Percentiles rank a stretch among this genome's conserved stretches.
These are phyloP conservation scores for Tuberolachnus salignus DNA, from an alignment of 2,888 invertebrate species.

Conservation along the genomic window DNA sequence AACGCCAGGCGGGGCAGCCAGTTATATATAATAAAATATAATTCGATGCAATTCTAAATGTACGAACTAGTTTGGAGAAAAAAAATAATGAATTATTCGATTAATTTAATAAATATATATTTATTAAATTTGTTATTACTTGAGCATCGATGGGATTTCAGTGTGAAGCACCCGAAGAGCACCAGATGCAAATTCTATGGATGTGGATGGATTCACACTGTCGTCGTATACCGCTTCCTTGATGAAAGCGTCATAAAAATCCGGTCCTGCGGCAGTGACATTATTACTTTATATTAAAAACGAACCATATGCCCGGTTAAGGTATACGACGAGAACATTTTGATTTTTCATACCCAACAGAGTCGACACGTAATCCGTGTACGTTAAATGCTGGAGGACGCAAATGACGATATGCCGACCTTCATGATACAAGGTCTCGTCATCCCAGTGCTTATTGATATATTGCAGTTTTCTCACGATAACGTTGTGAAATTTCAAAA, in stretches of 20 bases:
- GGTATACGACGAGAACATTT: no score
- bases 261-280: conserved; percentile 62
- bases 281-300: no score
- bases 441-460: conserved; percentile 91
- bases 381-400: conserved; percentile 86
- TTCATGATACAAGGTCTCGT: conserved; percentile 74
- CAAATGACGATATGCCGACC: conserved; percentile 82
- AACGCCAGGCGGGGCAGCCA: no score
- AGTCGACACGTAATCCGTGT: conserved; percentile 88
- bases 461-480: conserved; percentile 75
- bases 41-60: no score
- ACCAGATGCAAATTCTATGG: conserved; percentile 86
- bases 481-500: conserved; percentile 90
- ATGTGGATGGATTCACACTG: conserved; percentile 84
- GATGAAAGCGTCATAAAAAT: conserved; percentile 83
- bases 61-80: no score
- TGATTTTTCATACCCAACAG: conserved; percentile 70
- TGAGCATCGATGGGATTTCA: conserved; percentile 62
- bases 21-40: no score
- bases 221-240: conserved; percentile 74
- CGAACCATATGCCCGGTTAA: background rate
- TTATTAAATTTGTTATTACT: background rate
- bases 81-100: no score
- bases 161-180: conserved; percentile 93
- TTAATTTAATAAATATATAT: background rate